Evolutionary conservation across 1,140 invertebrate genomes (phyloP), one percentile per base, ranked within the genome.

Genomic region (Batillaria attramentaria): DNA sequence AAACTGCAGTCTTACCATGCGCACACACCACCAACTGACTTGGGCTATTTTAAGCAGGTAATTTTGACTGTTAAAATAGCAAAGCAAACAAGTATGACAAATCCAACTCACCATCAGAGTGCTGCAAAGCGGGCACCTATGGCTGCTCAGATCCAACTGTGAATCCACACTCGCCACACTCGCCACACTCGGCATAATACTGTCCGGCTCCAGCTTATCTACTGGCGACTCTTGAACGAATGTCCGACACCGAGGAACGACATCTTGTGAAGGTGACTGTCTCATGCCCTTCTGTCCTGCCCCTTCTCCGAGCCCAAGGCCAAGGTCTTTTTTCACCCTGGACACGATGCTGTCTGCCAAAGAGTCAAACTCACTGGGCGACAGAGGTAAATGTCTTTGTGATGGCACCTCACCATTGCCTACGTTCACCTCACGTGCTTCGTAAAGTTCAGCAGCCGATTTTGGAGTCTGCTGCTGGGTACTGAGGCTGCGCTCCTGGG

Each of bases 41-140:
- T 16, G 50, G 28, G 13, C 3, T 43, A 4, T 16, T 43, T 39
- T n/a, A 41, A 6, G 6, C 18, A 18, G 4, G 13, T n/a, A 28
- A 18, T 0, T 42, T 72, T 72, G 3, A 3, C 24, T 42, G n/a
- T n/a, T 57, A 13, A 16, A 57, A n/a, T 31, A 57, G 28, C 18
- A 20, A 33, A 28, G 8, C 20, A 33, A 20, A 60, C 33, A 42
- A 68, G 43, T 28, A 37, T n/a, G n/a, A n/a, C n/a, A n/a, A n/a
- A n/a, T n/a, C n/a, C n/a, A n/a, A 78, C 77, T 41, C 79, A 85
- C 84, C 84, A 86, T 86, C 20, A 81, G 54, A 65, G 62, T 76
- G 31, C 66, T 39, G 72, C 84, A 86, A 37, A 79, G 46, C 13
- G 78, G 66, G 72, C 84, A 86, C 41, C 80, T 78, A 72, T 86